Base-by-base conservation (phyloP, 2,888 invertebrate genomes). In the Torymus auratus region DNA sequence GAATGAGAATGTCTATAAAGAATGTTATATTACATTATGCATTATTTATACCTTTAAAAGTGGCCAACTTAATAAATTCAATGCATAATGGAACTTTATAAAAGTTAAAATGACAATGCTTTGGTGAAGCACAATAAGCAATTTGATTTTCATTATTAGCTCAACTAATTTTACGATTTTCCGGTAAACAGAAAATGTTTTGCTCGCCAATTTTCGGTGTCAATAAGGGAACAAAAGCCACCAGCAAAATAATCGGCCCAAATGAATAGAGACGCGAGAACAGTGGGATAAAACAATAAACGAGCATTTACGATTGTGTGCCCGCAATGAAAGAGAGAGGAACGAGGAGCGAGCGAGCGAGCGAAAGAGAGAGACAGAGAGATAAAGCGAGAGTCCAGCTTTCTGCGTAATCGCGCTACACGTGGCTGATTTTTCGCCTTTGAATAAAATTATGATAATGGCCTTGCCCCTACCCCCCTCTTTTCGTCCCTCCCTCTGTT, bases 381-480 rank as follows among this genome's bases (percentile, higher is more conserved):
- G 86, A 88, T 68, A 73, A 62, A 53, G 87, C 86, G 82, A 85
- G 82, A 78, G 73, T 62, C 73, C 74, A 64, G 68, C 15, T 28
- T 20, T 62, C 41, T 20, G 17, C 62, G 79, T 83, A 83, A 83
- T 85, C 84, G 77, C 80, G 84, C 83, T 85, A 86, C 86, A 88
- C 85, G 86, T 86, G 86, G 86, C 87, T 88, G 88, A 88, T 89
- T 88, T 88, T 89, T 87, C 86, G 84, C 83, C 86, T 85, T 86
- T 88, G 89, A 89, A 89, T 89, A 88, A 89, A 89, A 89, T 89
- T 89, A 89, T 88, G 88, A 89, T 89, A 89, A 89, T 86, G 85
- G 86, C 83, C 74, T 82, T 82, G 67, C 78, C 41, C 41, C 41
- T 41, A 41, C 41, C 41, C 41, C 41, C 41, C 83, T 73, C 73